Evolutionary conservation across 30 jellyfish, hydroid and myxozoan species (phyloP), one percentile per base, ranked within the genome.

Genomic region (Turritopsis dohrnii): DNA sequence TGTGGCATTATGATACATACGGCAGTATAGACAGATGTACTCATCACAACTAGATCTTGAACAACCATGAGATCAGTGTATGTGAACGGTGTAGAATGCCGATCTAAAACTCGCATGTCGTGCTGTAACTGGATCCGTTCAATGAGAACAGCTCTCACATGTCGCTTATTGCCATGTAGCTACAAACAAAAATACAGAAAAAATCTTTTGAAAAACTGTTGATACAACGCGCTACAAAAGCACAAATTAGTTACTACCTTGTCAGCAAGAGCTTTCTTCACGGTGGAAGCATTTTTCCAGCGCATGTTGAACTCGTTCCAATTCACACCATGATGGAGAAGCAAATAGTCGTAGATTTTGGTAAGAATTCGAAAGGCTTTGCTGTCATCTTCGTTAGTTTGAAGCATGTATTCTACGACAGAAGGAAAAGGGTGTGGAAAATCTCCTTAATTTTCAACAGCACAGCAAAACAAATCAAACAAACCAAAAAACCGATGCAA

Each of bases 91-190:
- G 96, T 20, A 1, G 98, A 88, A 74, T 77, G 94, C 19, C 96
- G 94, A 29, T 93, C 96, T 41, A 93, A 81, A 53, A 93, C 79
- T 19, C 98, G 89, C 92, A 93, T 87, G 79, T 91, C 97, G 71
- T 91, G 97, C 28, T 91, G 97, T 75, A 91, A 91, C 71, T 91
- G 97, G 52, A 84, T 94, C 22, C 94, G 88, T 66, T 91, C 97
- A 72, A 91, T 85, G 25, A 87, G 85, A 5, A 87, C 77, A 13
- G 96, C 89, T 26, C 97, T 69, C n/a, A 89, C 92, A 72, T 91
- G 97, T 31, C 72, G 81, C 80, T 91, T 91, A 85, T 82, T 87
- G 23, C 90, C 90, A 65, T 87, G 97, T 21, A 87, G 83, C 97
- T 91, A 69, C 8, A 86, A 71, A 65, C 8, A 81, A 80, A 17